Percentiles rank a stretch among this genome's conserved stretches.
phyloP scores from a whole-genome alignment of 1,140 invertebrate species.

The Drosophila murphyi region DNA sequence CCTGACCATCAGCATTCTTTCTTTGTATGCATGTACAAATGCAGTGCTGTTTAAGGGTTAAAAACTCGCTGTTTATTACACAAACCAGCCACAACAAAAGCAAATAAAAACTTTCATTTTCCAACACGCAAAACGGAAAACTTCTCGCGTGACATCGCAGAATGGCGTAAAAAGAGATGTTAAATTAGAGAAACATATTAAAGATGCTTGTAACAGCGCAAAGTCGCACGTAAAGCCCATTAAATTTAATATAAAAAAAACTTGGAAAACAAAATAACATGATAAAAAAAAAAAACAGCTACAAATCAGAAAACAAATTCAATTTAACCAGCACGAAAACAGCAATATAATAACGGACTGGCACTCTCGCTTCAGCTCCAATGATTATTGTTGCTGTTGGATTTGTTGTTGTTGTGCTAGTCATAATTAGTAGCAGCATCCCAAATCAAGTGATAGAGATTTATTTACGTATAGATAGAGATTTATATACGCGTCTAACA shows the following conservation, averaged over 20 bases:
- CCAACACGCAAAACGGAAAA: conserved; percentile 72
- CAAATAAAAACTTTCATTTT: conserved; percentile 69
- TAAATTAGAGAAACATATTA: conserved; percentile 2
- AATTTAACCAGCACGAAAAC: conserved; percentile 34
- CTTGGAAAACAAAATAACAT: conserved; percentile 15
- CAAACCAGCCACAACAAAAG: conserved; percentile 18
- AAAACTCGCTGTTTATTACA: conserved; percentile 29
- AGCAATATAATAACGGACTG: conserved; percentile 15
- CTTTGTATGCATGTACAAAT: not conserved
- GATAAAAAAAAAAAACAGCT: conserved; percentile 45
- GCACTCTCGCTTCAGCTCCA: conserved; percentile 50
- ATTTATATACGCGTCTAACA: not conserved
- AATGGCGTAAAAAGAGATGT: conserved; percentile 41
- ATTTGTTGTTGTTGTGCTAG: conserved; percentile 21
- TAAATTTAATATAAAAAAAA: conserved; percentile 72
- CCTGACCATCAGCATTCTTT: conserved; percentile 9
- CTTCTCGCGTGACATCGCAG: conserved; percentile 71
- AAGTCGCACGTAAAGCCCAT: conserved; percentile 68
- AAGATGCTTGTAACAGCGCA: conserved; percentile 6
- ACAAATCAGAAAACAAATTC: conserved; percentile 54
- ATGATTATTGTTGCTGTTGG: conserved; percentile 21
- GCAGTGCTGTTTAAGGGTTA: conserved; percentile 55
- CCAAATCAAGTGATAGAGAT: conserved; percentile 62
- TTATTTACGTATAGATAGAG: conserved; percentile 4
- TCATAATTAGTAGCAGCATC: conserved; percentile 66